phyloP scores from a whole-genome alignment of 2,797 vertebrate species.

The Meda fulgida region DNA sequence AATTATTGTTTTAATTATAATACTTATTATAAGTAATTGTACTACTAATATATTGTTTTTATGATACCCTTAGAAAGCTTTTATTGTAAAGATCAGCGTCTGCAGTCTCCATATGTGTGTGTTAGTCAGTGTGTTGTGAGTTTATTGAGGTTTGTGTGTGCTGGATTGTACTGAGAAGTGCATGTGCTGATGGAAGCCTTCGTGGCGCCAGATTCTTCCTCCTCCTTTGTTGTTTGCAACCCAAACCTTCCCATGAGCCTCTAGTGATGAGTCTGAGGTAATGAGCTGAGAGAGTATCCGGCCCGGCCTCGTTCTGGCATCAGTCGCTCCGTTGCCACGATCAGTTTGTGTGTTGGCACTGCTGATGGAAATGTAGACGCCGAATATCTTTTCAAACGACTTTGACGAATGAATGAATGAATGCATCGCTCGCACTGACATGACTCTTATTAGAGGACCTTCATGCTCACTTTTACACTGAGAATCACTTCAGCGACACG shows the following conservation, averaged over 20 bases:
- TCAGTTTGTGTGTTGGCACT: not conserved
- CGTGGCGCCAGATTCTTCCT: conserved; percentile 58
- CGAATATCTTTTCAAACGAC: conserved; percentile 8
- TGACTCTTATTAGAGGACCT: not conserved
- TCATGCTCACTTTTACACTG: not conserved
- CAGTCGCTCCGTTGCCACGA: conserved; percentile 49
- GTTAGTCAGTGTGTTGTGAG: not conserved
- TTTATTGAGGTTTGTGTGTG: not conserved
- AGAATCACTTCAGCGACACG: not conserved
- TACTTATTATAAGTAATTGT: not conserved
- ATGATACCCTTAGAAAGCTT: not conserved
- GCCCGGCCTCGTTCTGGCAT: conserved; percentile 2
- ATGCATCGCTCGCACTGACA: not conserved
- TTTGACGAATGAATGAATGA: conserved; percentile 3
- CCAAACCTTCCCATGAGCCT: conserved; percentile 65
- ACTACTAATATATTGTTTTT: not conserved
- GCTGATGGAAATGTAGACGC: not conserved
- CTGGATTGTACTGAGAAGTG: conserved; percentile 7
- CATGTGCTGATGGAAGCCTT: conserved; percentile 53
- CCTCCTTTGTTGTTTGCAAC: conserved; percentile 62
- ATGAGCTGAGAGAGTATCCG: conserved; percentile 35
- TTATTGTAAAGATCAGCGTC: not conserved
- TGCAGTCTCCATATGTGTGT: conserved; percentile 44
- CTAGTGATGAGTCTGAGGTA: conserved; percentile 36
- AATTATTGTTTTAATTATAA: too few relatives aligned